A percentile compares a stretch with the other conserved stretches of the same genome.
phyloP scores from a whole-genome alignment of 2,797 vertebrate species.

The Enteromius thamalakanensis region DNA sequence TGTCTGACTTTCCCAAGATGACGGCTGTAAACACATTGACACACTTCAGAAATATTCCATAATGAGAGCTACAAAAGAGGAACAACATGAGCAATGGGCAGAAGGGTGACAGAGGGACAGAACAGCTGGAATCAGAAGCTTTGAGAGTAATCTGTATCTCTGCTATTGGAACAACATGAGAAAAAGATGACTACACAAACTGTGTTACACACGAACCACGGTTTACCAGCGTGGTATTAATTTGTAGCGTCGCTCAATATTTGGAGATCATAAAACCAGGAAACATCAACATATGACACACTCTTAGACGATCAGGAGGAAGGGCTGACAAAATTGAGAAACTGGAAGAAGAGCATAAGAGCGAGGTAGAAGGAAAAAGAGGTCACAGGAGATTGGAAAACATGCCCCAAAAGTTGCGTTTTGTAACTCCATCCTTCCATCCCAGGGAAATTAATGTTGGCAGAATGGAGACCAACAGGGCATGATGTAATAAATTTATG shows the following conservation, averaged over 20 bases:
- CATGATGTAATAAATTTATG: slow-evolving; percentile 50
- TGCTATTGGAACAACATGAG: slow-evolving; percentile 35
- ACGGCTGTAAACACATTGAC: slow-evolving; percentile 57
- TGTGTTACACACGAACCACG: not conserved
- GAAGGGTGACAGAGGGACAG: slow-evolving; percentile 5
- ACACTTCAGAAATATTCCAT: slow-evolving; percentile 56
- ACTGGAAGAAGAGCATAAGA: slow-evolving; percentile 8
- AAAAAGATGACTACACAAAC: slow-evolving; percentile 12
- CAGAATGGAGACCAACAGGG: slow-evolving; percentile 17
- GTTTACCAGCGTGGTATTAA: slow-evolving; percentile 38
- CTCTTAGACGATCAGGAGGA: slow-evolving; percentile 36
- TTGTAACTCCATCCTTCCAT: slow-evolving; percentile 11
- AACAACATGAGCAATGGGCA: slow-evolving; percentile 31
- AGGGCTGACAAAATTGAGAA: slow-evolving; percentile 38
- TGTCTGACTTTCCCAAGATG: slow-evolving; percentile 72
- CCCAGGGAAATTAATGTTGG: slow-evolving; percentile 42
- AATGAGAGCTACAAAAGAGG: slow-evolving; percentile 19
- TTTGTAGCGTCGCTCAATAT: slow-evolving; percentile 22
- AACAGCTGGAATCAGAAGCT: slow-evolving; percentile 33
- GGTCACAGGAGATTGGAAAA: slow-evolving; percentile 14
- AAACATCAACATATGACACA: slow-evolving; percentile 24
- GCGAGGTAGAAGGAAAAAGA: not conserved
- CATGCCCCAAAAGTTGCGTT: slow-evolving; percentile 27
- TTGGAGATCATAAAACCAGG: slow-evolving; percentile 49
- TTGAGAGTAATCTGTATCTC: not conserved